These are phyloP conservation scores for Pristionchus mayeri DNA, from an alignment of 2,888 invertebrate genomes.

Conservation along the genomic window DNA sequence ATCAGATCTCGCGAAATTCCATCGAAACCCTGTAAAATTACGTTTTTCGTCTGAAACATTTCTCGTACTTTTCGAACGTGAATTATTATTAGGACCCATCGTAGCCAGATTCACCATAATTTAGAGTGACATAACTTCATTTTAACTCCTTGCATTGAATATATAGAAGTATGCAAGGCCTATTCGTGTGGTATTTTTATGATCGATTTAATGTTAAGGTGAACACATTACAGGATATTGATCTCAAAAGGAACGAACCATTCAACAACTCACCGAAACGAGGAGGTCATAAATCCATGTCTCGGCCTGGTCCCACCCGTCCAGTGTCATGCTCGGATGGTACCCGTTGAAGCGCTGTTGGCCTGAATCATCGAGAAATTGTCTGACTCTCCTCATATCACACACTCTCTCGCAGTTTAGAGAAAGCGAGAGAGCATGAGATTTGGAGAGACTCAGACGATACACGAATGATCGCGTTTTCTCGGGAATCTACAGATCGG, in stretches of 20 bases:
- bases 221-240: neutral
- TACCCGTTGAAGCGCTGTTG: slow-evolving; percentile 4
- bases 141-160: neutral
- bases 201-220: neutral
- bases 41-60: neutral
- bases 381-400: too few relatives aligned
- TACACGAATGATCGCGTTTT: too few relatives aligned
- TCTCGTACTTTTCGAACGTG: too few relatives aligned
- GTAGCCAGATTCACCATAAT: too few relatives aligned
- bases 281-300: neutral
- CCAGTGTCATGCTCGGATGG: neutral
- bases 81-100: too few relatives aligned
- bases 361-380: neutral
- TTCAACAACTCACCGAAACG: neutral
- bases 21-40: neutral
- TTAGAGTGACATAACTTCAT: neutral
- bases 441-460: too few relatives aligned
- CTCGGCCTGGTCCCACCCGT: neutral
- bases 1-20: neutral
- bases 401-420: too few relatives aligned
- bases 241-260: too few relatives aligned
- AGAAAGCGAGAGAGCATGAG: too few relatives aligned
- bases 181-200: too few relatives aligned
- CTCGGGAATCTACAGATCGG: too few relatives aligned
- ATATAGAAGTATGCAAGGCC: too few relatives aligned